These are phyloP conservation scores for Oligia strigilis DNA, from an alignment of 2,888 invertebrate species.

Conservation along the genomic window DNA sequence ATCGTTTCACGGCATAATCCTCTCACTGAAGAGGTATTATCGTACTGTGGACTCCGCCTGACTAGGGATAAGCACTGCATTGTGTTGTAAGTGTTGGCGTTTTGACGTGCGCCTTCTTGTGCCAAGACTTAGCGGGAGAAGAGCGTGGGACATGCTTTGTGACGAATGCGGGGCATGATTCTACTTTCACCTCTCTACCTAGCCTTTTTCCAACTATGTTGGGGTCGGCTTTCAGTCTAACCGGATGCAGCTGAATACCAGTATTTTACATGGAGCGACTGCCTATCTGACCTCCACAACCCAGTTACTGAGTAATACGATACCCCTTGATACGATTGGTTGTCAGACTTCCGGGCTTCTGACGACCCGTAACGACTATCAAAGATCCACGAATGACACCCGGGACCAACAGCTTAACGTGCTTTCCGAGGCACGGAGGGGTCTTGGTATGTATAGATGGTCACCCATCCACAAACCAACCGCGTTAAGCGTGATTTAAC, in stretches of 20 bases:
- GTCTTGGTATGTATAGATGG: too few relatives aligned
- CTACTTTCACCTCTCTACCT: background rate
- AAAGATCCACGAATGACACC: too few relatives aligned
- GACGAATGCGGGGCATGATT: constrained; percentile 2
- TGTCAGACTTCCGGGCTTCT: too few relatives aligned
- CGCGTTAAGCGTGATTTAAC: too few relatives aligned
- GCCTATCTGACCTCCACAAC: too few relatives aligned
- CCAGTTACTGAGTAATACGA: too few relatives aligned
- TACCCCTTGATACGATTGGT: too few relatives aligned
- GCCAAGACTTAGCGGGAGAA: constrained; percentile 56
- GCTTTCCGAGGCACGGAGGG: too few relatives aligned
- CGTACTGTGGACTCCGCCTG: constrained; percentile 73
- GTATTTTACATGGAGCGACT: background rate
- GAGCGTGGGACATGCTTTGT: constrained; percentile 28
- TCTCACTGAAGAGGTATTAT: constrained; percentile 81
- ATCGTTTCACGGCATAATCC: constrained; percentile 79
- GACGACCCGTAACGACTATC: too few relatives aligned
- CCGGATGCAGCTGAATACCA: background rate
- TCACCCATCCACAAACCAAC: too few relatives aligned
- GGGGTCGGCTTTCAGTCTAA: background rate
- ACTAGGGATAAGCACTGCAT: constrained; percentile 76
- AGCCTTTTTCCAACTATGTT: too few relatives aligned
- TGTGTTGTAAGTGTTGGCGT: constrained; percentile 72
- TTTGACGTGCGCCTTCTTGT: constrained; percentile 67
- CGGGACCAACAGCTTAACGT: too few relatives aligned